phyloP scores from a whole-genome alignment of 2,113 vertebrate genomes.

The Hyla sarda region DNA sequence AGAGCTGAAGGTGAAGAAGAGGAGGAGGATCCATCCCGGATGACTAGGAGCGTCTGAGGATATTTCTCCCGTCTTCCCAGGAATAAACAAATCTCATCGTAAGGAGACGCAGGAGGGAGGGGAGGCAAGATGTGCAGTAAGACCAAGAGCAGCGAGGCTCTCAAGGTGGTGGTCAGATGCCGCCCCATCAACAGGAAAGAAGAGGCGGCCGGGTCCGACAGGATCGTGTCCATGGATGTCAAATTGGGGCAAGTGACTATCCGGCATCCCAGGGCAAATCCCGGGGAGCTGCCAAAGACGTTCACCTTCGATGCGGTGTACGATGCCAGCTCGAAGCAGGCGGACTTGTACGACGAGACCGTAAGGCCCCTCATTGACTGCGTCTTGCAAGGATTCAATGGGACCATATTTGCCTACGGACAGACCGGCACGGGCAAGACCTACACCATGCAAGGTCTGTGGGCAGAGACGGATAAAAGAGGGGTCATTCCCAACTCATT shows the following conservation, averaged over 20 bases:
- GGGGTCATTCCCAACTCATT: conserved; percentile 92
- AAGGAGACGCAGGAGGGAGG: conserved; percentile 9
- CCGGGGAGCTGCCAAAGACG: conserved; percentile 86
- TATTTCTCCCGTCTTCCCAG: conserved; percentile 18
- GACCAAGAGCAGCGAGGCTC: conserved; percentile 81
- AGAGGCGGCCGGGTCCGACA: conserved; percentile 75
- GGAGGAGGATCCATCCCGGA: background rate
- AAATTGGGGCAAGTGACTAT: conserved; percentile 91
- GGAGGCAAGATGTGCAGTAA: conserved; percentile 72
- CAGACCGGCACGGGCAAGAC: conserved; percentile 97
- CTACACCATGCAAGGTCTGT: conserved; percentile 90
- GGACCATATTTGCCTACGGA: conserved; percentile 92
- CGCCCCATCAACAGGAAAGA: conserved; percentile 87
- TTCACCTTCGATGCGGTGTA: conserved; percentile 92
- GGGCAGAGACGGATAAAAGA: conserved; percentile 82
- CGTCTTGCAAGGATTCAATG: conserved; percentile 91
- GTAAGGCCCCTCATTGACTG: conserved; percentile 91
- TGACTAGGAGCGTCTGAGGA: conserved; percentile 15
- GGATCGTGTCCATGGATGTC: conserved; percentile 85
- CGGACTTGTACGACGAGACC: conserved; percentile 89
- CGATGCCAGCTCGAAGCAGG: conserved; percentile 85
- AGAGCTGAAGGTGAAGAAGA: conserved; percentile 1
- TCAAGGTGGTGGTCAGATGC: conserved; percentile 94
- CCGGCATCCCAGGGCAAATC: conserved; percentile 80
- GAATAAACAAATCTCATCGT: conserved; percentile 28